Conservation (phyloP, 2,113 vertebrate species). For the Cinclus mexicanus region DNA sequence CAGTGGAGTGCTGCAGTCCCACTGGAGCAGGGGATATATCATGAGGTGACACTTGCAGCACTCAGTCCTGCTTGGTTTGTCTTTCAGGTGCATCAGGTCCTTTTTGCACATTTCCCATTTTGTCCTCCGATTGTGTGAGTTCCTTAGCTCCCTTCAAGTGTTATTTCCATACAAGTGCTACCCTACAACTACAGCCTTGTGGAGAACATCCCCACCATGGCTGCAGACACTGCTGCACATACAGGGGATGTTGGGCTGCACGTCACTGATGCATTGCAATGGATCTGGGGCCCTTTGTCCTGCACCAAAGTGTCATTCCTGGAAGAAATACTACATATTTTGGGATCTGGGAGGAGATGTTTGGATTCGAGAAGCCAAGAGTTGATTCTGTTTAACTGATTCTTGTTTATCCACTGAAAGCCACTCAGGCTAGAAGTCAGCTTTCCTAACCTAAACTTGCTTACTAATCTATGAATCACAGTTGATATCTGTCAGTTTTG, state of each 20-base stretch:
- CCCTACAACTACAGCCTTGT: not conserved
- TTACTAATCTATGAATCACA: not conserved
- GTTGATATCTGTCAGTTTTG: not conserved
- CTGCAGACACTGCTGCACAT: not conserved
- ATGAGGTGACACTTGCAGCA: not conserved
- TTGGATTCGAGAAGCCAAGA: not conserved
- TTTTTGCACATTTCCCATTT: not conserved
- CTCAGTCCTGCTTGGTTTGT: not conserved
- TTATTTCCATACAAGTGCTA: not conserved
- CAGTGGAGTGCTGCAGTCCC: not conserved
- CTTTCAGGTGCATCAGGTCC: not conserved
- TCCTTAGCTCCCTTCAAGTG: not conserved
- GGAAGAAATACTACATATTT: not conserved
- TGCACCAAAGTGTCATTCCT: not conserved
- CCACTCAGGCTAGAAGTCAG: not conserved
- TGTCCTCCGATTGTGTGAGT: not conserved
- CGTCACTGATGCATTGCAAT: accelerated
- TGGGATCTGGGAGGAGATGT: not conserved
- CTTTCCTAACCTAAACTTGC: not conserved
- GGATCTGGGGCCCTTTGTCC: not conserved
- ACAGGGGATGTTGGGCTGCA: not conserved
- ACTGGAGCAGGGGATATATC: not conserved
- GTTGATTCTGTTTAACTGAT: not conserved
- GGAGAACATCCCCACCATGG: accelerated
- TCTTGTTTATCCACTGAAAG: not conserved